Evolutionary conservation across 2,888 invertebrate genomes (phyloP), one percentile per base, ranked within the genome.

Genomic region (Antitype chi): DNA sequence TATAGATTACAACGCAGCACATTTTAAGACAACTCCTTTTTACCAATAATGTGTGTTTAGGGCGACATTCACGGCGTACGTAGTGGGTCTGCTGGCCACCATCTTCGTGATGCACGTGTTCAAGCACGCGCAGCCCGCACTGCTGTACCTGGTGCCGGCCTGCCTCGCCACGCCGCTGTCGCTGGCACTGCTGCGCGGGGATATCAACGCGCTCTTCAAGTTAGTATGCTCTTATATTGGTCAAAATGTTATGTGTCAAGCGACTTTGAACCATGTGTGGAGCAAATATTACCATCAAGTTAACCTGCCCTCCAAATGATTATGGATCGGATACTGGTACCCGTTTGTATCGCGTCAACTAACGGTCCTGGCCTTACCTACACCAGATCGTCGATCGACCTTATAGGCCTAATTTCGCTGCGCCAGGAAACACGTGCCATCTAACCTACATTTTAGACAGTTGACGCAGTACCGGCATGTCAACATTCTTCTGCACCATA

Each of bases 91-190:
- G 82, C 96, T 99, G 93, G 97, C 98, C 38, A 99, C 99, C 1
- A 99, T 99, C 94, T 97, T 99, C 88, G 99, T 99, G 80, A 99
- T 99, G 99, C 99, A 99, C 96, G 97, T 99, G 87, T 99, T 99
- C 96, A 99, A 99, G 95, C 99, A 99, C 96, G 99, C 99, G 43
- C 99, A 99, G 97, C 99, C 99, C 0, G 99, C 99, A 72, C 97
- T 99, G 78, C 96, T 99, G 89, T 99, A 99, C 95, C 97, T 99
- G 85, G 99, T 99, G 81, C 99, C 99, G 11, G 98, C 99, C 23
- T 99, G 99, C 95, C 97, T 99, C 88, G 98, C 98, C 82, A 98
- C 99, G 59, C 99, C 99, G 25, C 94, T 99, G 49, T 91, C 98
- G n/a, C 96, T 99, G 23, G 99, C 99, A 17, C 95, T 99, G 59